phyloP scores from a whole-genome alignment of 2,113 vertebrate genomes.

The Procapra przewalskii region DNA sequence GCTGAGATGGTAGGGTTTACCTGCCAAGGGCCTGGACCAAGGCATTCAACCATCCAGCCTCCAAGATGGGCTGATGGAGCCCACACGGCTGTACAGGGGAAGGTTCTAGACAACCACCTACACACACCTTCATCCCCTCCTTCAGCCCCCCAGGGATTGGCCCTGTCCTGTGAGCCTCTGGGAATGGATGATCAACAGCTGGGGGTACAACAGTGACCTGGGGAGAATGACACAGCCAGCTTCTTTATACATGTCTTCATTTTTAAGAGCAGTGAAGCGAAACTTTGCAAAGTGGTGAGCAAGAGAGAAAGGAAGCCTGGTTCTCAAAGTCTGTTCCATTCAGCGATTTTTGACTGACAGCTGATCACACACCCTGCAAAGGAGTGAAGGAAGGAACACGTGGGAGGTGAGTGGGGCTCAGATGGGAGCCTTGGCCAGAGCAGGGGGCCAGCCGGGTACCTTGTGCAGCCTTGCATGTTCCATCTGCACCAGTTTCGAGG shows the following conservation, averaged over 20 bases:
- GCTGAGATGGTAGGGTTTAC: neutral
- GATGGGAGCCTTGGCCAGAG: neutral
- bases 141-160: neutral
- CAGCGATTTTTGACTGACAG: neutral
- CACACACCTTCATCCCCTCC: neutral
- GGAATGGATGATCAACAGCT: constrained; percentile 25
- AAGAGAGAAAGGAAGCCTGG: neutral
- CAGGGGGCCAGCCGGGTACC: neutral
- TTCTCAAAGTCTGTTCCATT: neutral
- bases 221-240: neutral
- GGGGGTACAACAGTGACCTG: neutral
- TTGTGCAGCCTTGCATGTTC: neutral
- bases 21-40: neutral
- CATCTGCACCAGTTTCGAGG: neutral
- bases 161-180: neutral
- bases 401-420: neutral
- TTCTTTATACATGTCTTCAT: neutral
- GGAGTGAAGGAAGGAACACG: neutral
- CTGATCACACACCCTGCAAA: accelerated
- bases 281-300: neutral
- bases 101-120: neutral
- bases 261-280: neutral
- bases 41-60: neutral
- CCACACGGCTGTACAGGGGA: neutral
- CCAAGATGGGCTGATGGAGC: neutral